Percentiles rank a stretch among this genome's conserved stretches.
Evolutionary conservation across 2,113 vertebrate genomes (phyloP).

Genomic region (Phylloscopus trochiloides): DNA sequence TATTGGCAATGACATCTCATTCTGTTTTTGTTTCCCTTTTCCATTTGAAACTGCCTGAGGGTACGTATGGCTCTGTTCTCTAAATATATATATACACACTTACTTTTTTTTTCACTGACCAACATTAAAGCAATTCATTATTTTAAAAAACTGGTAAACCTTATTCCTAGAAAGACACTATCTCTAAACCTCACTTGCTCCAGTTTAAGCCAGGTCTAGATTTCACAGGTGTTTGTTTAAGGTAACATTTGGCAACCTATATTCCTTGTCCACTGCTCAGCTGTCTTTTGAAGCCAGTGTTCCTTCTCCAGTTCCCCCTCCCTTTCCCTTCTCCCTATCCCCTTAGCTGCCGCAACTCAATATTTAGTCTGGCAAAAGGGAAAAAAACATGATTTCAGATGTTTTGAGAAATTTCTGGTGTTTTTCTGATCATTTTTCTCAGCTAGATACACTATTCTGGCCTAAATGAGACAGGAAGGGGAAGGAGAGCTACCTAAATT

Average conservation of each 20-base stretch:
- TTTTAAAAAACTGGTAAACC: slow-evolving; percentile 6
- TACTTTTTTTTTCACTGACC: background rate
- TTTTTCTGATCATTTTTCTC: background rate
- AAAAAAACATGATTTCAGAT: background rate
- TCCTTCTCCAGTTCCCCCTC: background rate
- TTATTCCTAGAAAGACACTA: background rate
- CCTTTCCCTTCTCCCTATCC: background rate
- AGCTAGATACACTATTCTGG: background rate
- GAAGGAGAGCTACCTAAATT: background rate
- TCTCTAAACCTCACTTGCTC: background rate
- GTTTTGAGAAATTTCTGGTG: background rate
- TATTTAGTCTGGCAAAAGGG: background rate
- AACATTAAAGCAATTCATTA: slow-evolving; percentile 22
- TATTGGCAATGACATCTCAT: slow-evolving; percentile 10
- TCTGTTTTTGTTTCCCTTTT: slow-evolving; percentile 32
- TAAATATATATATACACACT: background rate
- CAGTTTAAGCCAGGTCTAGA: background rate
- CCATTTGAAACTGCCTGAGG: slow-evolving; percentile 12
- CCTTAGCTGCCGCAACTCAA: background rate
- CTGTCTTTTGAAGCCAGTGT: background rate
- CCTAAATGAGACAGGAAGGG: background rate
- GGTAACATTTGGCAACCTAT: background rate
- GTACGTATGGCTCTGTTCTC: background rate
- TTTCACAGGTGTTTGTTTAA: background rate
- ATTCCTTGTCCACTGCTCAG: accelerated